Percentiles rank a stretch among this genome's conserved stretches.
These are phyloP conservation scores for Melipona bicolor DNA, from an alignment of 2,888 invertebrate genomes.

Conservation along the genomic window DNA sequence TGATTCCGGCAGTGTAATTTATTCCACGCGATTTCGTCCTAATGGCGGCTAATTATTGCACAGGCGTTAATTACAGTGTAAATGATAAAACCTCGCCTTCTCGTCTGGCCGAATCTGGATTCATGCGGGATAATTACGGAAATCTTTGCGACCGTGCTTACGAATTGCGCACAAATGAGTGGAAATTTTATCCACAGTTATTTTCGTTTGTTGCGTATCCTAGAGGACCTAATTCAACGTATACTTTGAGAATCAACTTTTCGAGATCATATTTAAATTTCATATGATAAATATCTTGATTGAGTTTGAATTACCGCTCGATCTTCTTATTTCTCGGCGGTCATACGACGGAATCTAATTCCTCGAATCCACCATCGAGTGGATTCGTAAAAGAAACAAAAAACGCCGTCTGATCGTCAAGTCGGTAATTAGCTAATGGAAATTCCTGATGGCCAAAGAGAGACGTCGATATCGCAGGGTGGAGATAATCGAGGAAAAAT, in stretches of 20 bases:
- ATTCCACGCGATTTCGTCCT: conserved; percentile 59
- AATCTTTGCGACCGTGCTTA: conserved; percentile 27
- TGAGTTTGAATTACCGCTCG: conserved; percentile 29
- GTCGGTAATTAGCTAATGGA: conserved; percentile 82
- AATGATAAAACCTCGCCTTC: conserved; percentile 70
- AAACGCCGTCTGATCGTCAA: conserved; percentile 53
- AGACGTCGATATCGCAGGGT: conserved; percentile 7
- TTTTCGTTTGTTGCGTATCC: neutral
- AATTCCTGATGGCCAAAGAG: conserved; percentile 71
- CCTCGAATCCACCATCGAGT: conserved; percentile 16
- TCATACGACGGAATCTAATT: conserved; percentile 38
- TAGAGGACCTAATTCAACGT: accelerated
- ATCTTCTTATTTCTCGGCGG: conserved; percentile 23
- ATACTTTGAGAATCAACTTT: no score
- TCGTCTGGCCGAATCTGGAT: conserved; percentile 20
- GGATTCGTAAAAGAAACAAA: conserved; percentile 39
- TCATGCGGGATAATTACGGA: conserved; percentile 64
- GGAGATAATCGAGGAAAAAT: conserved; percentile 14
- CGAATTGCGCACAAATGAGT: conserved; percentile 12
- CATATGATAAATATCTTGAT: conserved; percentile 9
- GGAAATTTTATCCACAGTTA: neutral
- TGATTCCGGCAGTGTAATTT: conserved; percentile 30
- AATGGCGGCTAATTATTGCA: conserved; percentile 67
- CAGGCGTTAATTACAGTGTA: conserved; percentile 73
- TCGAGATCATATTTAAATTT: neutral